Base-by-base conservation (phyloP, 2,113 vertebrate species). In the Ammodramus savannarum region DNA sequence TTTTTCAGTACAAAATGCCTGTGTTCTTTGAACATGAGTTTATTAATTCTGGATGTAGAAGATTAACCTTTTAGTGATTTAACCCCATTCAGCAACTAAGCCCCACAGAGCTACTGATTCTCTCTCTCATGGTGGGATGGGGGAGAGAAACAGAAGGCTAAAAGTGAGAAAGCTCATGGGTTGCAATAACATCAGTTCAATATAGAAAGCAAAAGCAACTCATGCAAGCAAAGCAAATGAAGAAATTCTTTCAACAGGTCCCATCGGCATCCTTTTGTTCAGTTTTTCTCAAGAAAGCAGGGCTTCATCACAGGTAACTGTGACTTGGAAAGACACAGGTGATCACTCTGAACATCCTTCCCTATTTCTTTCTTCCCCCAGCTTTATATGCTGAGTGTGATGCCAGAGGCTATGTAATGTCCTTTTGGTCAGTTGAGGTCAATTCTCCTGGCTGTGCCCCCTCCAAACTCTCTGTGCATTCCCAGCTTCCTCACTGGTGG, bases 241-340 rank as follows among this genome's bases (percentile, higher is more conserved):
- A 17, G 3, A 27, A 62, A 69, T 54, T 77, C 1, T 61, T 29
- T 62, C 65, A 78, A 27, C 12, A 23, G 15, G 6, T 62, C 29
- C n/a, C n/a, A 62, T 54, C 1, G 0, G 6, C 23, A 46, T 23
- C 22, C 38, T 38, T 5, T 9, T 38, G 15, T 46, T 86, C 18
- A 46, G 5, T 18, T 49, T 61, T 16, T 12, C 22, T 17, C 39
- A 52, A 21, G n/a, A 62, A n/a, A 46, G 8, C 12, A n/a, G n/a
- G 8, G 10, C 8, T 77, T n/a, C 27, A 23, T 44, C 18, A 16
- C 22, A 38, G 0, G 0, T n/a, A 29, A 23, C 12, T 18, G 2
- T 23, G 27, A 29, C 46, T 69, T 62, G 15, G 27, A 44, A 77
- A 61, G 27, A 46, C n/a, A 52, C 44, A 52, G 32, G 12, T 8